Evolutionary conservation across 2,888 invertebrate genomes (phyloP), one percentile per base, ranked within the genome.

Genomic region (Watsonalla binaria): DNA sequence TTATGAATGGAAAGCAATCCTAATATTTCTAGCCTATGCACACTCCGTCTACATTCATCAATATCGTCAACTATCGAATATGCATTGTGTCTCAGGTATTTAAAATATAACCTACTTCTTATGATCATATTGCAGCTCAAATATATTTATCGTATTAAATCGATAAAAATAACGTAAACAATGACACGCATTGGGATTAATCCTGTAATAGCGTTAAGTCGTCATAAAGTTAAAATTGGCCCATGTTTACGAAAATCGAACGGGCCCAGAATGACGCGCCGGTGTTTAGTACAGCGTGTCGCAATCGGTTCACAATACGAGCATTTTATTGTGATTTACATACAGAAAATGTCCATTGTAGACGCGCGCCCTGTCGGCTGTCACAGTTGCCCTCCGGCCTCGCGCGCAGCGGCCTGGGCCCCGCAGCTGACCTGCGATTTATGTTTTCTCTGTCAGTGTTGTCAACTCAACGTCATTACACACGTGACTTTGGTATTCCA

Each of bases 271-370:
- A 78, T 78, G 80, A 77, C 76, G 68, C 66, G 75, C 75, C 67
- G 72, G 80, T 86, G 88, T 79, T 84, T 83, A 84, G 81, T 80
- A 78, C 79, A 78, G 76, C 86, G 84, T 89, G 88, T 87, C 89
- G 88, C 81, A 89, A 89, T 86, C 80, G 82, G 74, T 74, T 74
- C 69, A 88, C 89, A 88, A 88, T 84, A 84, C 83, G 80, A 78
- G 78, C 83, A 85, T 87, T 88, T 88, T 86, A 89, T 88, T 88
- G 88, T 90, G 86, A 86, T 88, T 85, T 83, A 83, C 84, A 87
- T 83, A 84, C 82, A 80, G 82, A 84, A 82, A 81, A 79, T 83
- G 80, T 71, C 74, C 86, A 88, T 86, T 87, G 87, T 86, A 70
- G 74, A 66, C 74, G 75, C 72, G 72, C 72, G 81, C 78, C 81